Evolutionary conservation across 1,140 invertebrate genomes (phyloP), one percentile per base, ranked within the genome.

Genomic region (Nasonia giraulti): DNA sequence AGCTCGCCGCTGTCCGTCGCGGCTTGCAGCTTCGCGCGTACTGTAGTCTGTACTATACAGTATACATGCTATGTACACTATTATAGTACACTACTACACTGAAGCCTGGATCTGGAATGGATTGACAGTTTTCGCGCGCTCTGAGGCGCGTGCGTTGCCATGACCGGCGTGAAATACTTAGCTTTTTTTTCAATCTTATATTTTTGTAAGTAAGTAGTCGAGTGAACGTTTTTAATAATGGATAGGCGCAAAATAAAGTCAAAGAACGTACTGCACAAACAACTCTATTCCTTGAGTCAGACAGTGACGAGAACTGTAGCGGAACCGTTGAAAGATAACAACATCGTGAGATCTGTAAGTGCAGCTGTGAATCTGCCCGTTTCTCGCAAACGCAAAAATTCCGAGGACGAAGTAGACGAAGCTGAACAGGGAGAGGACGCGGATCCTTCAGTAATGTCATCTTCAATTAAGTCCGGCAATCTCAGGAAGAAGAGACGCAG

Each of bases 231-330:
- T 33, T 27, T 55, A 47, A 82, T 74, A 81, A 87, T 87, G 86
- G 86, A 87, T 77, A 82, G 76, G n/a, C 80, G 86, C 8, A 87
- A 76, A 69, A 10, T 85, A 17, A 77, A 81, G 8, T 80, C 68
- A 17, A 73, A n/a, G 37, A 82, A 4, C 74, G 33, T 55, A 66
- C 14, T 86, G 23, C 85, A 80, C 27, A 82, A 80, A 23, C 44
- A 47, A 40, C 37, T 82, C 14, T 20, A 55, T 44, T 82, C 80
- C 8, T 76, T 69, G n/a, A 86, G 80, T 44, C 85, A 86, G n/a
- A 66, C n/a, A 55, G 7, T 40, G 5, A 4, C 17, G 0, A 86
- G n/a, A 71, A 74, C 11, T 66, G 33, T 20, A 44, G 2, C 66
- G 20, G 23, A 31, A 40, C 77, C 78, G 8, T 31, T 20, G 7